Evolutionary conservation across 2,888 invertebrate species (phyloP).

Genomic region (Seladonia tumulorum): DNA sequence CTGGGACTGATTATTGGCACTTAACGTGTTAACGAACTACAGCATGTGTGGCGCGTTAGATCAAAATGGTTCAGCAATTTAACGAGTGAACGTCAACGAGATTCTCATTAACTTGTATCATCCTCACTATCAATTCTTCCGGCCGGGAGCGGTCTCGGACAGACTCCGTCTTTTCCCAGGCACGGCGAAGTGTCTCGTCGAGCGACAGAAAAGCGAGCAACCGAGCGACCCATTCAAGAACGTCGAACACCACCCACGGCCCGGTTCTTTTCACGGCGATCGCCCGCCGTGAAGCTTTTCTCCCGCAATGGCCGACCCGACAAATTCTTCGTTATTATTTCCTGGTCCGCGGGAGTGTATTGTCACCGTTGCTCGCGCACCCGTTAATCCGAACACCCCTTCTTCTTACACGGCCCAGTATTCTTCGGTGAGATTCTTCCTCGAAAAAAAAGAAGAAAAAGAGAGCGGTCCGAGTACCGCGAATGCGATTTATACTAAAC

Average conservation of each 20-base stretch:
- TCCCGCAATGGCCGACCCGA: neutral
- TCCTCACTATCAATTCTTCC: neutral
- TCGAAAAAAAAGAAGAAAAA: neutral
- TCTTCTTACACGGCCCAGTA: neutral
- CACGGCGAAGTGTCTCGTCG: constrained; percentile 21
- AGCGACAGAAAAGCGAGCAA: constrained; percentile 2
- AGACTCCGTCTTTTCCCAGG: neutral
- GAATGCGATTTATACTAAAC: constrained; percentile 10
- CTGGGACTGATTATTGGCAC: no score
- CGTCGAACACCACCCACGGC: neutral
- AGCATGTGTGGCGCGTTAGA: neutral
- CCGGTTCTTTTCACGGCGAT: constrained; percentile 12
- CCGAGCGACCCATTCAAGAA: constrained; percentile 15
- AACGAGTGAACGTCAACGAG: neutral
- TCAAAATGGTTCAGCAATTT: neutral
- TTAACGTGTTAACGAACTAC: neutral
- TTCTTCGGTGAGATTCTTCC: neutral
- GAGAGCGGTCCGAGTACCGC: neutral
- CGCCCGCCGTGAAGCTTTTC: neutral
- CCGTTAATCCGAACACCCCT: neutral
- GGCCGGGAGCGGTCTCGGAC: neutral
- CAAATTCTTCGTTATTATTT: constrained; percentile 39
- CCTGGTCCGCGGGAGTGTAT: neutral
- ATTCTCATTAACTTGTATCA: neutral
- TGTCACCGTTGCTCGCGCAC: neutral